These are phyloP conservation scores for Agapornis canus DNA, from an alignment of 2,797 vertebrate genomes.

Conservation along the genomic window DNA sequence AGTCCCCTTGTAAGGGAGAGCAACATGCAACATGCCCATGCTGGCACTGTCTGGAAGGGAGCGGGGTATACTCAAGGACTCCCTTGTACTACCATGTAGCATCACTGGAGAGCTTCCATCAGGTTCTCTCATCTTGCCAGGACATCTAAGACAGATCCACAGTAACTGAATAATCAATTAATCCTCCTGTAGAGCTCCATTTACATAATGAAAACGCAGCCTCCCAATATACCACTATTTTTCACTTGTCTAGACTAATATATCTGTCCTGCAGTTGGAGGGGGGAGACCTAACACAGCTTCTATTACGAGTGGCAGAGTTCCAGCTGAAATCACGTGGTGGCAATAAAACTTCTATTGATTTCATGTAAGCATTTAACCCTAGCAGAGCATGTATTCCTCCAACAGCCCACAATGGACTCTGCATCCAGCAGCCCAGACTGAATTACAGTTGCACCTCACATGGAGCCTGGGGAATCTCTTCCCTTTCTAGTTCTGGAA, in stretches of 20 bases:
- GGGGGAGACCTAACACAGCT: conserved; percentile 68
- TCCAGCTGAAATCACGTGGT: conserved; percentile 67
- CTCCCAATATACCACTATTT: conserved; percentile 70
- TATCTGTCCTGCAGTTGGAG: conserved; percentile 65
- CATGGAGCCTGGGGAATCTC: background rate
- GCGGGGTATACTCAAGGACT: background rate
- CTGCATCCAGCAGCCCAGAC: background rate
- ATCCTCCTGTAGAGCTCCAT: conserved; percentile 75
- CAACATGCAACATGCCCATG: rapidly evolving
- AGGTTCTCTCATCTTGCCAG: conserved; percentile 68
- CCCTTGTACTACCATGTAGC: conserved; percentile 20
- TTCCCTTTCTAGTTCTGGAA: background rate
- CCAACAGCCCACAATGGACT: conserved; percentile 36
- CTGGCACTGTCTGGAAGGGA: background rate
- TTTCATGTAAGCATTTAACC: conserved; percentile 70
- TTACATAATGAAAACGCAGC: conserved; percentile 80
- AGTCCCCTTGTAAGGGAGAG: background rate
- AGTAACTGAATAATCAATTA: conserved; percentile 81
- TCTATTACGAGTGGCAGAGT: conserved; percentile 71
- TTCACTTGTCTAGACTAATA: conserved; percentile 78
- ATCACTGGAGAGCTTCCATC: conserved; percentile 56
- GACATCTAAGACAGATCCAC: conserved; percentile 68
- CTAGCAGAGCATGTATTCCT: conserved; percentile 10
- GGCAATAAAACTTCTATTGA: conserved; percentile 67
- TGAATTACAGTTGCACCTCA: conserved; percentile 45